Evolutionary conservation across 1,140 invertebrate genomes (phyloP).

Genomic region (Ceratina japonica): DNA sequence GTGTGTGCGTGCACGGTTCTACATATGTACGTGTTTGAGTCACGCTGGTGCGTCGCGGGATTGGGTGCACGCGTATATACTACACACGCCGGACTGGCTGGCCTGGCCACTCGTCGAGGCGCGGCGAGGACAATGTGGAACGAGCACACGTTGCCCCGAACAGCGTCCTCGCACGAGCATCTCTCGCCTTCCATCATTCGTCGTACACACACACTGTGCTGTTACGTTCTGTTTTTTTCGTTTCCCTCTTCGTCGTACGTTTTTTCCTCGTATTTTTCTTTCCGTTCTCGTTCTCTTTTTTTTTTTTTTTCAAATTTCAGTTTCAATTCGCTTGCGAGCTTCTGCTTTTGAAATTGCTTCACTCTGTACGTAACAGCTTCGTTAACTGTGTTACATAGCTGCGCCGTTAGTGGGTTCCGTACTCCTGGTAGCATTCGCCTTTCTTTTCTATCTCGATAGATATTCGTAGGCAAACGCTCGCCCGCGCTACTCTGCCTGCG

Average conservation of each 20-base stretch:
- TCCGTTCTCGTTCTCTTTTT: constrained; percentile 2
- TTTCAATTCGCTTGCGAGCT: constrained; percentile 56
- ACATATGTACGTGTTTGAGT: constrained; percentile 28
- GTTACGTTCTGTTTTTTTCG: constrained; percentile 36
- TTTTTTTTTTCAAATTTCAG: constrained; percentile 12
- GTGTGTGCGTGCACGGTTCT: constrained; percentile 15
- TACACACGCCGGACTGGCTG: constrained; percentile 6
- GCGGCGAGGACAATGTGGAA: constrained; percentile 35
- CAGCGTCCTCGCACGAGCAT: constrained; percentile 50
- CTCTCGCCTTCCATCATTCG: constrained; percentile 54
- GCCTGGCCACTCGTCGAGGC: constrained; percentile 51
- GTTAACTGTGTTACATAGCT: constrained; percentile 9
- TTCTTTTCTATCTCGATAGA: constrained; percentile 23
- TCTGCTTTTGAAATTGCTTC: constrained; percentile 61
- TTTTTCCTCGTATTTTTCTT: neutral
- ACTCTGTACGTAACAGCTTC: constrained; percentile 32
- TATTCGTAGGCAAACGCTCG: constrained; percentile 29
- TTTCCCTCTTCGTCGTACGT: neutral
- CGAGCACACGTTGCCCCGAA: constrained; percentile 4
- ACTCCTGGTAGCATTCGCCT: neutral
- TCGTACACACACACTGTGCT: constrained; percentile 27
- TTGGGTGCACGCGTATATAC: constrained; percentile 50
- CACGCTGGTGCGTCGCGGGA: constrained; percentile 37
- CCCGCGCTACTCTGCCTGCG: constrained; percentile 11
- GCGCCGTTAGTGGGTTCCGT: neutral